These are phyloP conservation scores for Stratiolaelaps scimitus DNA, from an alignment of 1,140 invertebrate species.

Conservation along the genomic window DNA sequence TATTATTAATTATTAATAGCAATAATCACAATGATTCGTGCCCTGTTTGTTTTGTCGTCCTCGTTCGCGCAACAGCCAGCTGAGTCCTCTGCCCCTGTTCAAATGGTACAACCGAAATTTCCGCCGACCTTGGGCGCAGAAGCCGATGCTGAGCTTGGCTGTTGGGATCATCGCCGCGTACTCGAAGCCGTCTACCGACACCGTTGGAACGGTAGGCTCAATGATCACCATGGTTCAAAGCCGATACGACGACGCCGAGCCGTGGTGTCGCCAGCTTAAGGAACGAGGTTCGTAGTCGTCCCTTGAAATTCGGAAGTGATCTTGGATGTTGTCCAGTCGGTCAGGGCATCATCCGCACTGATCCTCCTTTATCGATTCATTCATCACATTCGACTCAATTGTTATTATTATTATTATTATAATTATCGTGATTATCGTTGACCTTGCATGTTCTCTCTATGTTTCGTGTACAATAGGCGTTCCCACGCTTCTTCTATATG, in stretches of 20 bases:
- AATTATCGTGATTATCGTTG: no score
- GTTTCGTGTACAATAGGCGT: not conserved
- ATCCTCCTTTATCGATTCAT: no score
- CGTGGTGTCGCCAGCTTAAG: conserved; percentile 3
- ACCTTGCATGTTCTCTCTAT: no score
- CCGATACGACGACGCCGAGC: conserved; percentile 17
- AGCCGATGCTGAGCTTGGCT: not conserved
- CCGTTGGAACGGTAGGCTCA: not conserved
- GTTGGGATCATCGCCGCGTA: conserved; percentile 2
- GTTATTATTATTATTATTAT: not conserved
- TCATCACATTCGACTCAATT: no score
- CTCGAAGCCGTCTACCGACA: conserved; percentile 19
- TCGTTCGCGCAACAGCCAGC: not conserved
- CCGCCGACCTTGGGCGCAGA: not conserved
- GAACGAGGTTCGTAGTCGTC: not conserved
- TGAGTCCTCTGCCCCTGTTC: conserved; percentile 9
- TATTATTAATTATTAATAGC: no score
- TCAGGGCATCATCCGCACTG: no score
- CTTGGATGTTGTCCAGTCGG: no score
- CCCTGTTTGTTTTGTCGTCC: no score
- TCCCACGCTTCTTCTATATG: conserved; percentile 5
- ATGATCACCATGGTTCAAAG: conserved; percentile 26
- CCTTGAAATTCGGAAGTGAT: no score
- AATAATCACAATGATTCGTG: no score
- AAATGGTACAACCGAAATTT: conserved; percentile 20